phyloP scores from a whole-genome alignment of 2,888 invertebrate genomes.

The Eupithecia exiguata region DNA sequence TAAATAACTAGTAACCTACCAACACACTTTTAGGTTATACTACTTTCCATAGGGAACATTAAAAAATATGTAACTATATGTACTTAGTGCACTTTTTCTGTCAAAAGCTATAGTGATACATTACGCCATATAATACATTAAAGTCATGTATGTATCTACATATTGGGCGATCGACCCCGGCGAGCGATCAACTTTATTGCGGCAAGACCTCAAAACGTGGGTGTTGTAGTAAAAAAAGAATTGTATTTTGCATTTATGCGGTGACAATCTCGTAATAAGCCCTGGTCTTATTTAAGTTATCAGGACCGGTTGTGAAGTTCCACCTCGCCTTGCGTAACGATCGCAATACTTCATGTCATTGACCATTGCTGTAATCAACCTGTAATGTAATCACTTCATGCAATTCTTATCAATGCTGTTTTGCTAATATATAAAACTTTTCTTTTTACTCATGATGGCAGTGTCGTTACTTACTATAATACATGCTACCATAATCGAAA shows the following conservation, averaged over 20 bases:
- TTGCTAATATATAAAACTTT: constrained; percentile 3
- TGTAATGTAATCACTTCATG: constrained; percentile 31
- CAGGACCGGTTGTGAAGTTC: constrained; percentile 51
- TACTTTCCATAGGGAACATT: background rate
- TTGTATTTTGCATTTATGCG: constrained; percentile 48
- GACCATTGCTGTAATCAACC: constrained; percentile 38
- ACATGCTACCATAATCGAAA: background rate
- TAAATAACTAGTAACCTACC: background rate
- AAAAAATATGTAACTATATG: background rate
- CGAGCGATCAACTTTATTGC: background rate
- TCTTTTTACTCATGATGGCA: background rate
- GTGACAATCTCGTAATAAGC: constrained; percentile 35
- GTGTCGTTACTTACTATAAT: background rate
- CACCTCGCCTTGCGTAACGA: constrained; percentile 54
- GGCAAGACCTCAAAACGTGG: constrained; percentile 9
- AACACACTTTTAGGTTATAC: background rate
- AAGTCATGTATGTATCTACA: background rate
- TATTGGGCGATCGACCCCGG: background rate
- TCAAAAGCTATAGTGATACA: background rate
- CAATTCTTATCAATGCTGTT: constrained; percentile 17
- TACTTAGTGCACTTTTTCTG: background rate
- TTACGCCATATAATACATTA: background rate
- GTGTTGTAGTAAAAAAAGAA: constrained; percentile 31
- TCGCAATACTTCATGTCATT: constrained; percentile 52
- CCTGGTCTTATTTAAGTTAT: constrained; percentile 44